Evolutionary conservation across 2,113 vertebrate species (phyloP).

Genomic region (Amphiprion ocellaris): DNA sequence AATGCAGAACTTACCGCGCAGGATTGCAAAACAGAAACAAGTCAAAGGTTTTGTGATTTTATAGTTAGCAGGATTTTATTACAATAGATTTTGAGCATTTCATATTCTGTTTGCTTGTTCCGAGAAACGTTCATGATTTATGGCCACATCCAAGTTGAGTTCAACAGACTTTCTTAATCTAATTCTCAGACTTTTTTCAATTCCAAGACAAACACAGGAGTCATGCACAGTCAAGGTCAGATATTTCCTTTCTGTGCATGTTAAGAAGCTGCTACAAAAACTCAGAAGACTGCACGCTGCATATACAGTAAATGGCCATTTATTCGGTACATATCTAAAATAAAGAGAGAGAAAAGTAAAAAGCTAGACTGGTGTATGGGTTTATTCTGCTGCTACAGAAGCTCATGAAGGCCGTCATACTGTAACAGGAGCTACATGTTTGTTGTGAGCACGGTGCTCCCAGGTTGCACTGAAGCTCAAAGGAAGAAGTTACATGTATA

Average conservation of each 20-base stretch:
- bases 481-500: not conserved
- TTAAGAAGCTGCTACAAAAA: constrained; percentile 48
- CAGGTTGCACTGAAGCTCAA: not conserved
- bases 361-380: not conserved
- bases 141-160: constrained; percentile 49
- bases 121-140: constrained; percentile 66
- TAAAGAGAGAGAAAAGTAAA: not conserved
- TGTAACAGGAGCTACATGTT: not conserved
- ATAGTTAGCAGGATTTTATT: constrained; percentile 36
- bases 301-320: constrained; percentile 49
- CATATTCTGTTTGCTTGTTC: constrained; percentile 36
- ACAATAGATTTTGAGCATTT: constrained; percentile 30
- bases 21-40: not conserved
- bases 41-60: constrained; percentile 16
- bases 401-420: not conserved
- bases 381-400: not conserved
- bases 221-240: constrained; percentile 49
- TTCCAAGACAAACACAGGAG: constrained; percentile 66
- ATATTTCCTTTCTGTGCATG: constrained; percentile 46
- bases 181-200: constrained; percentile 51
- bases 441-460: not conserved
- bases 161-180: constrained; percentile 58
- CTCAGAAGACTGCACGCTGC: constrained; percentile 1
- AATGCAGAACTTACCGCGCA: not conserved
- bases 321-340: not conserved